Evolutionary conservation across 2,113 vertebrate genomes (phyloP).

Genomic region (Sakesphorus luctuosus): DNA sequence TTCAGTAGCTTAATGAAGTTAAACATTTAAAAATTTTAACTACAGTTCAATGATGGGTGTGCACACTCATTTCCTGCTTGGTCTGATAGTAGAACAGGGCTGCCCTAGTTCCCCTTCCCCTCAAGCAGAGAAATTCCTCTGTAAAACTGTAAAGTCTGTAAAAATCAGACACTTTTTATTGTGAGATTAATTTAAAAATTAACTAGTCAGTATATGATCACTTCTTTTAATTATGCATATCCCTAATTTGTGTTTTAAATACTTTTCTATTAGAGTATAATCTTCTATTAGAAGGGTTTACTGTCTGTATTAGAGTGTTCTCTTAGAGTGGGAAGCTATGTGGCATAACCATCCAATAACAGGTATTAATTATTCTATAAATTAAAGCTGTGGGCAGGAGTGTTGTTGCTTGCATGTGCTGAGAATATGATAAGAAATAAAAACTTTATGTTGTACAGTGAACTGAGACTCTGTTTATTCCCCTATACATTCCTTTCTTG

Average conservation of each 20-base stretch:
- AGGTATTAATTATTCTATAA: slow-evolving; percentile 11
- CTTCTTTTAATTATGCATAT: neutral
- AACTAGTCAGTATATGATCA: neutral
- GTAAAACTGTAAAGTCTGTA: neutral
- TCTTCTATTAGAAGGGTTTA: neutral
- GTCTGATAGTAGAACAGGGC: rapidly evolving
- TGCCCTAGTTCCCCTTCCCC: neutral
- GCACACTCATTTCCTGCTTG: neutral
- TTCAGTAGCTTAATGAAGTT: neutral
- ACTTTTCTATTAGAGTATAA: neutral
- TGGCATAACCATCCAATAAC: neutral
- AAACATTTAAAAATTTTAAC: neutral
- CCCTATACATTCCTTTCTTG: neutral
- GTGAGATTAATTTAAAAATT: neutral
- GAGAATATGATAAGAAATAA: neutral
- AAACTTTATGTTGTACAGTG: neutral
- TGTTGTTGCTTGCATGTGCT: neutral
- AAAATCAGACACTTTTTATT: neutral
- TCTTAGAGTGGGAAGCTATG: neutral
- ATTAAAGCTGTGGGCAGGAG: neutral
- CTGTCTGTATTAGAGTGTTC: neutral
- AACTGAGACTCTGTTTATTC: neutral
- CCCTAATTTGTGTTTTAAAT: neutral
- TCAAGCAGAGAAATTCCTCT: neutral
- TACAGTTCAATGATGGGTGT: neutral